Base-by-base conservation (phyloP, 2,113 vertebrate species). In the Isichthys henryi region DNA sequence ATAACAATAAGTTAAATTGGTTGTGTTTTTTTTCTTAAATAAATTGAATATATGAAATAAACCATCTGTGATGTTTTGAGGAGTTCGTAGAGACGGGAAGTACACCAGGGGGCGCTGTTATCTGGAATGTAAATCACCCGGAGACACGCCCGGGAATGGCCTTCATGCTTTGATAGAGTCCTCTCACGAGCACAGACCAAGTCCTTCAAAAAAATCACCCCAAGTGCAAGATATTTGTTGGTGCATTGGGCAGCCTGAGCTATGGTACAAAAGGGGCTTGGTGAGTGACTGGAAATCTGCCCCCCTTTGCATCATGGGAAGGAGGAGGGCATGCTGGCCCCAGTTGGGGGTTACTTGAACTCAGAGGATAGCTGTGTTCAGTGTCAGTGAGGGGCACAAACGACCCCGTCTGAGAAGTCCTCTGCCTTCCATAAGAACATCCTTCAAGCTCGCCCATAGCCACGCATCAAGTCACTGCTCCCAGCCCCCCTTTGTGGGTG, bases 1-100 rank as follows among this genome's bases (percentile, higher is more conserved):
- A 96, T 95, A 95, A 93, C 90, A 93, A 96, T 96, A 96, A 96
- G 95, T 96, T 96, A 96, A 96, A 96, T 96, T 95, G 93, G 92
- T 95, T 95, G 93, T 95, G 95, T 92, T 90, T 89, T 89, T 88
- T 85, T 80, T 58, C 84, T 96, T 96, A 96, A 96, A 96, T 96
- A 96, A 96, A 96, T 95, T 93, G 96, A 80, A 95, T 96, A 96
- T 96, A 95, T 95, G 95, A 96, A 94, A 95, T 95, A 92, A 93
- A 95, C 93, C 94, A 92, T 93, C 94, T 95, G 93, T 93, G 95
- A 88, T 46, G 95, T 92, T 92, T 92, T 93, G 92, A 91, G 92
- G 92, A 91, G 91, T 93, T 93, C 87, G 50, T 89, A 88, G 88
- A 82, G 90, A 93, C 92, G 7, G 31, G 31, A 86, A 53, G 48